A percentile compares a stretch with the other conserved stretches of the same genome.
phyloP scores from a whole-genome alignment of 2,797 vertebrate species.

The Myotis pilosus region DNA sequence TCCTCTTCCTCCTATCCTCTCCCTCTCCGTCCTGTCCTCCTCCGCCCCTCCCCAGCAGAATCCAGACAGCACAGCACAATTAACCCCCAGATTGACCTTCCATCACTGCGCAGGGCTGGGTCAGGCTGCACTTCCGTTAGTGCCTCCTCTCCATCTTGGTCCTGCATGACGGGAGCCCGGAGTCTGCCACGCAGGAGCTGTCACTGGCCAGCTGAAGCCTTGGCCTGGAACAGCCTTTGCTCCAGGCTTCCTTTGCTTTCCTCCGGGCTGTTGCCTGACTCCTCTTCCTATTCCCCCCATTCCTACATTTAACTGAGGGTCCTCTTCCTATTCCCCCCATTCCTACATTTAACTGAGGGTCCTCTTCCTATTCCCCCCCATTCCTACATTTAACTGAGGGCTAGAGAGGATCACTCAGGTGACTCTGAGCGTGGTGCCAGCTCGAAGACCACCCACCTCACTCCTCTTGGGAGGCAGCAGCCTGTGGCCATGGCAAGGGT shows the following conservation, averaged over 20 bases:
- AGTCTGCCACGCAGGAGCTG: background rate
- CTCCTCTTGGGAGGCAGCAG: background rate
- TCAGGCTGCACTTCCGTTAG: background rate
- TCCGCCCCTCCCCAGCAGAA: background rate
- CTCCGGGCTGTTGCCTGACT: background rate
- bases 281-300: background rate
- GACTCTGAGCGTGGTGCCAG: background rate
- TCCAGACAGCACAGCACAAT: background rate
- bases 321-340: too few relatives aligned
- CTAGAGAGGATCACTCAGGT: background rate
- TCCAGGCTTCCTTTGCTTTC: background rate
- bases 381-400: background rate
- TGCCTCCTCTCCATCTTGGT: background rate
- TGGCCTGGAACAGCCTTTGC: background rate
- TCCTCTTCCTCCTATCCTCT: background rate
- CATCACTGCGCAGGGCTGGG: background rate
- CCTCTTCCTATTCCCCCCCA: too few relatives aligned
- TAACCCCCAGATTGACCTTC: background rate
- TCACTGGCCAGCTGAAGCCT: background rate
- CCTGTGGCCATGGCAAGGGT: background rate
- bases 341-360: background rate
- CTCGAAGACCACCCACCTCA: background rate
- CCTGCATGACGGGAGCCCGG: background rate
- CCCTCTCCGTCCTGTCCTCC: background rate
- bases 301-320: background rate